Evolutionary conservation across 2,888 invertebrate genomes (phyloP).

Genomic region (Latrodectus elegans): DNA sequence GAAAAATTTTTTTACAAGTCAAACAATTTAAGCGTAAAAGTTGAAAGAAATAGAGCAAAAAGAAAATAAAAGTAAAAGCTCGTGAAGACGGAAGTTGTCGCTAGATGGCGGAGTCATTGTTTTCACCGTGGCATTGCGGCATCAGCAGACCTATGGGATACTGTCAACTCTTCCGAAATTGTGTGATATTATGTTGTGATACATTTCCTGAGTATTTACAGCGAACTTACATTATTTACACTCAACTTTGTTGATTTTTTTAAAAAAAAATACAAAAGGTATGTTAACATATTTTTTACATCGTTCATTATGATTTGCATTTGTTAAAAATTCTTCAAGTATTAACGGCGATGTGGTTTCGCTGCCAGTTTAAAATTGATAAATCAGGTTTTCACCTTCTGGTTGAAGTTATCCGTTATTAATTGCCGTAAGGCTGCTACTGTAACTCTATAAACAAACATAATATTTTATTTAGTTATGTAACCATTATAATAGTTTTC

Average conservation of each 20-base stretch:
- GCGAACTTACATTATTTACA: conserved; percentile 1
- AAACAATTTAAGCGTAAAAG: background rate
- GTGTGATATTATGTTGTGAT: conserved; percentile 66
- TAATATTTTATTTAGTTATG: too few relatives aligned
- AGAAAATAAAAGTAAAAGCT: background rate
- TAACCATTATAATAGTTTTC: too few relatives aligned
- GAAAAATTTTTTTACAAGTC: too few relatives aligned
- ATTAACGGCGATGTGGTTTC: background rate
- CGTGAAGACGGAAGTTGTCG: conserved; percentile 4
- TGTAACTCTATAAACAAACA: too few relatives aligned
- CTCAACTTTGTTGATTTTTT: background rate
- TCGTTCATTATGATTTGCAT: background rate
- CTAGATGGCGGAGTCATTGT: conserved; percentile 61
- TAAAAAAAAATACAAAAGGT: background rate
- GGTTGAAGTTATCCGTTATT: background rate
- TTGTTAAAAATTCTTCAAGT: background rate
- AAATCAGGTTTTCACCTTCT: conserved; percentile 14
- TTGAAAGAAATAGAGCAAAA: background rate
- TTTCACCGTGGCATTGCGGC: conserved; percentile 69
- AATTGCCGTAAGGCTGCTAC: too few relatives aligned
- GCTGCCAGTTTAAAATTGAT: conserved; percentile 41
- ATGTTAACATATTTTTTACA: background rate
- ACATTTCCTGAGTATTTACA: conserved; percentile 54
- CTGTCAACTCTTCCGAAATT: conserved; percentile 55
- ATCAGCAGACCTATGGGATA: conserved; percentile 64